Conservation (phyloP, 2,797 vertebrate species). For the Sarcoramphus papa region DNA sequence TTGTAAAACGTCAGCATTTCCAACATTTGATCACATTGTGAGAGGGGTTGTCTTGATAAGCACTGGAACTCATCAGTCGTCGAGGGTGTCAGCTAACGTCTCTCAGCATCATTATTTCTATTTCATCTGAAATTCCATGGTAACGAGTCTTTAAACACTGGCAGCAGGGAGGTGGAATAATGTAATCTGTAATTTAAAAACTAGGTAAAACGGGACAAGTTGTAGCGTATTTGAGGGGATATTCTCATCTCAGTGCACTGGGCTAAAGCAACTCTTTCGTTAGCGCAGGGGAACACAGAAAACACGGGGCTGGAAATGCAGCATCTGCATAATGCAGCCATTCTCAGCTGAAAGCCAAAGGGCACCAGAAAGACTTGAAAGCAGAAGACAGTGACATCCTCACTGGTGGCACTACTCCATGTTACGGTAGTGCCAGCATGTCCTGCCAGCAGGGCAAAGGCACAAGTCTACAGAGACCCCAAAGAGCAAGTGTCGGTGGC, state of each 20-base stretch:
- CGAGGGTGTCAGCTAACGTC: background rate
- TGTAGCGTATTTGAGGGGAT: background rate
- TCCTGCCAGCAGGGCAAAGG: background rate
- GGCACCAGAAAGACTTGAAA: background rate
- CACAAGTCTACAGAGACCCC: background rate
- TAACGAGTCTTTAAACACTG: constrained; percentile 8
- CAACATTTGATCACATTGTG: background rate
- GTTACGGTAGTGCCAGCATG: background rate
- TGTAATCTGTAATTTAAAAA: background rate
- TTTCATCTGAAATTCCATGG: constrained; percentile 14
- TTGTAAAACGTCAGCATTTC: background rate
- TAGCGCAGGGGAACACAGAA: background rate
- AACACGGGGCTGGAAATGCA: fast-evolving
- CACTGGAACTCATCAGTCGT: background rate
- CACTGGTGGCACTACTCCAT: background rate
- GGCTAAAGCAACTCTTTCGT: background rate
- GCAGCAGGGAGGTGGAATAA: background rate
- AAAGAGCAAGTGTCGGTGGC: background rate
- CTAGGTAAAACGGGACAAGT: background rate
- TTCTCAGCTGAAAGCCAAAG: background rate
- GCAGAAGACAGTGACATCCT: background rate
- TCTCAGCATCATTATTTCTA: background rate
- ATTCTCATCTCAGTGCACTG: background rate
- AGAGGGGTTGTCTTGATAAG: background rate
- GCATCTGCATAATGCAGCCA: background rate